A percentile compares a stretch with the other conserved stretches of the same genome.
Evolutionary conservation across 53 echinoderm and acorn worm genomes (phyloP).

Genomic region (Crossaster papposus): DNA sequence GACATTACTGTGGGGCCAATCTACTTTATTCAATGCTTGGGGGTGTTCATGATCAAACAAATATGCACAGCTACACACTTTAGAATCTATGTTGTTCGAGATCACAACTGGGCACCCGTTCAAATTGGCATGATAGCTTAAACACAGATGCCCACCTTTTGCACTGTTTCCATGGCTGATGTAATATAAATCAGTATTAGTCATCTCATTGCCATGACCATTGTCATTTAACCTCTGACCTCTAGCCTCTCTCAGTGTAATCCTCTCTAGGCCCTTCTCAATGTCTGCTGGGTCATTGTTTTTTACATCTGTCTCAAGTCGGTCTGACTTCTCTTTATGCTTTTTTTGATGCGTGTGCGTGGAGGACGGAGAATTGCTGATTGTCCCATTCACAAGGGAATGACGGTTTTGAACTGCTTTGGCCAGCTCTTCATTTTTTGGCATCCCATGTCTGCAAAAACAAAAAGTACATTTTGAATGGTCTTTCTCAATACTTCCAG

Average conservation of each 20-base stretch:
- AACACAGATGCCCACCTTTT: neutral
- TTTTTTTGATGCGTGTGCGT: conserved; percentile 32
- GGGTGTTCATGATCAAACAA: no score
- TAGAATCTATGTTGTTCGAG: neutral
- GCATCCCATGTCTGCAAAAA: conserved; percentile 76
- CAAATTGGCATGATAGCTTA: neutral
- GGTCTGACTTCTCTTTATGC: conserved; percentile 12
- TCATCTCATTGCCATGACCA: conserved; percentile 27
- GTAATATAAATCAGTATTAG: conserved; percentile 53
- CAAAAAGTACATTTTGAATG: no score
- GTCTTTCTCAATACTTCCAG: no score
- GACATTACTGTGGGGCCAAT: no score
- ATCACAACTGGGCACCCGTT: neutral
- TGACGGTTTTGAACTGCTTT: conserved; percentile 32
- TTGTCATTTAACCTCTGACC: conserved; percentile 36
- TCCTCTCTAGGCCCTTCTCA: conserved; percentile 5
- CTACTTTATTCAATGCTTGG: no score
- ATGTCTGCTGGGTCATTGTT: conserved; percentile 11
- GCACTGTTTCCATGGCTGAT: conserved; percentile 42
- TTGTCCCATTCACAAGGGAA: conserved; percentile 47
- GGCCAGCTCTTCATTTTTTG: conserved; percentile 76
- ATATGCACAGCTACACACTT: neutral
- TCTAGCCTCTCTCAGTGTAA: conserved; percentile 16
- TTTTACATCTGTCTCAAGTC: neutral
- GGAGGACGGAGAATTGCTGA: conserved; percentile 5